phyloP scores from a whole-genome alignment of 2,113 vertebrate species.

The Peromyscus maniculatus region DNA sequence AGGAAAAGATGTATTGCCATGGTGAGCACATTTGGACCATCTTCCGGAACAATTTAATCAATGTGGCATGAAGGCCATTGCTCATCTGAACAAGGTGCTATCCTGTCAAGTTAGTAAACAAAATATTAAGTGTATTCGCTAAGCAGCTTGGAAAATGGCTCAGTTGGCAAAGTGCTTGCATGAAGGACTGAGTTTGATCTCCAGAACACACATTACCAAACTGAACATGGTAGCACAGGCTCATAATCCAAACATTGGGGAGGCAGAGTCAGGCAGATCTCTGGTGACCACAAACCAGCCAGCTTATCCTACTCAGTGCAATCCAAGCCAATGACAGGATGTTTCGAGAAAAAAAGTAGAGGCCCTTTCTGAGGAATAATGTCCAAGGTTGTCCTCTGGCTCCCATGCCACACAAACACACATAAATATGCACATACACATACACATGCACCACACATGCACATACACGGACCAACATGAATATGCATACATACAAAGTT shows the following conservation, averaged over 20 bases:
- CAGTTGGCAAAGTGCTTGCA: background rate
- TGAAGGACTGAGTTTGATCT: background rate
- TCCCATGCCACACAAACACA: background rate
- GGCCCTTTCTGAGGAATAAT: background rate
- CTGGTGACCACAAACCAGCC: background rate
- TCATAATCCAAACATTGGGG: background rate
- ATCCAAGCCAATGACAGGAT: no score
- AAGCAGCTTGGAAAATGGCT: background rate
- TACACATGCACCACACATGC: background rate
- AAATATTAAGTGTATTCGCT: background rate
- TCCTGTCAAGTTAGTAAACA: background rate
- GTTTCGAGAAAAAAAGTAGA: background rate
- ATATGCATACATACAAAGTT: background rate
- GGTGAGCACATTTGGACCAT: background rate
- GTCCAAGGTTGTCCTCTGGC: background rate
- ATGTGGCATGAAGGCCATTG: background rate
- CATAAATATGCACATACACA: background rate
- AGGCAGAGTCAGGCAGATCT: background rate
- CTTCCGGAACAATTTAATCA: background rate
- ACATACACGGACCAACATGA: background rate
- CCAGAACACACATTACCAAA: background rate
- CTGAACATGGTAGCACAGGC: background rate
- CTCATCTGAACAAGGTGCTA: constrained; percentile 4
- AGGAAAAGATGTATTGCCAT: constrained; percentile 19
- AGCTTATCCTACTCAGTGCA: no score